Evolutionary conservation across 2,797 vertebrate genomes (phyloP), one percentile per base, ranked within the genome.

Genomic region (Holocentrus rufus): DNA sequence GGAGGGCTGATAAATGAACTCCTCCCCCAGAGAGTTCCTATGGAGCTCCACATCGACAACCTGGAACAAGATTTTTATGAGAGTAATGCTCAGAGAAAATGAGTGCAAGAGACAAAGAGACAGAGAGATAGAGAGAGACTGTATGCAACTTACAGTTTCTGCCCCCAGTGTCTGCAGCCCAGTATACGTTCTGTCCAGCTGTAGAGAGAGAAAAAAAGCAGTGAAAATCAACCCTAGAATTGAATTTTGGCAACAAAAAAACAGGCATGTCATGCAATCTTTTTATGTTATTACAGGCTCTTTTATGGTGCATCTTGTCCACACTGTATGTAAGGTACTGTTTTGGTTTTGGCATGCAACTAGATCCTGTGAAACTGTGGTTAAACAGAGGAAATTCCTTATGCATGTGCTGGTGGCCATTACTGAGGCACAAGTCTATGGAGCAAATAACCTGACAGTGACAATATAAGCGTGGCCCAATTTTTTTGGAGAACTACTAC

Each of bases 131-230:
- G 30, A 22, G 20, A 58, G n/a, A 3, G 39, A 70, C 54, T 7
- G 31, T 49, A 56, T 20, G 23, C 5, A 75, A 88, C 95, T 87
- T 93, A 99, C 98, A 82, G 98, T 99, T 93, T 99, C 98, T 65
- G 97, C 98, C 0, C 98, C 98, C 1, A 99, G 95, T 0, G 97
- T 99, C 94, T 99, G 98, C 69, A 99, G 90, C 66, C 98, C 98
- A 10, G 98, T 99, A 83, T 99, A 99, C 0, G 98, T 99, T 92
- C 98, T 94, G 92, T 99, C 98, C 92, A 99, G 82, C 98, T 99
- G 90, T 59, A 72, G 44, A 79, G 85, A 88, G 77, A 88, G 2
- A 91, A 81, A 3, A 27, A 77, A 2, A 57, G 42, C 30, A 8
- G 4, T 39, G 4, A 64, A 72, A 60, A 58, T 30, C 20, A 63